phyloP scores from a whole-genome alignment of 2,888 invertebrate species.

The Notocelia uddmanniana region DNA sequence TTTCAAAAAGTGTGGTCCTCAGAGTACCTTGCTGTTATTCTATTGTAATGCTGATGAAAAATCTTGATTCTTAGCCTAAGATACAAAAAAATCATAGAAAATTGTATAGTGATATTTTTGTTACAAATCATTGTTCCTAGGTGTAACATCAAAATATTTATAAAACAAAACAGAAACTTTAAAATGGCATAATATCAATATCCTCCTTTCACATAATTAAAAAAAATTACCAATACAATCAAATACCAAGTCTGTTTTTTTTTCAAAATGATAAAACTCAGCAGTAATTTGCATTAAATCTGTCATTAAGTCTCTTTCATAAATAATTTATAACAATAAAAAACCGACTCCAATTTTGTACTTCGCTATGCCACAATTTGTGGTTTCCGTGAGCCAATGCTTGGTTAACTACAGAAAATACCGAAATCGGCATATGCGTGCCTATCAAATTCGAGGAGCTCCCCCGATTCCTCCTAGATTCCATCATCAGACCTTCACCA shows the following conservation, averaged over 20 bases:
- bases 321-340: too few relatives aligned
- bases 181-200: conserved; percentile 17
- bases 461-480: too few relatives aligned
- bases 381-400: too few relatives aligned
- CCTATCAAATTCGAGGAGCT: too few relatives aligned
- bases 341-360: too few relatives aligned
- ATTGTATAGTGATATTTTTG: conserved; percentile 26
- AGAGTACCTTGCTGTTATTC: conserved; percentile 5
- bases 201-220: neutral
- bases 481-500: too few relatives aligned
- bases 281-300: too few relatives aligned
- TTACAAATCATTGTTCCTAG: conserved; percentile 19
- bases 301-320: too few relatives aligned
- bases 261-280: too few relatives aligned
- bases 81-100: conserved; percentile 26
- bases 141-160: conserved; percentile 12
- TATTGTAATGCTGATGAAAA: conserved; percentile 11
- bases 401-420: too few relatives aligned
- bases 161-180: conserved; percentile 6
- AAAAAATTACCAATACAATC: neutral
- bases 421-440: too few relatives aligned
- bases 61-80: conserved; percentile 17
- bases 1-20: conserved; percentile 8
- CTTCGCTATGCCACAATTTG: too few relatives aligned
- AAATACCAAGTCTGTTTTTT: neutral